A percentile compares a stretch with the other conserved stretches of the same genome.
Conservation (phyloP, 2,888 invertebrate species). For the Pilophorus perplexus region DNA sequence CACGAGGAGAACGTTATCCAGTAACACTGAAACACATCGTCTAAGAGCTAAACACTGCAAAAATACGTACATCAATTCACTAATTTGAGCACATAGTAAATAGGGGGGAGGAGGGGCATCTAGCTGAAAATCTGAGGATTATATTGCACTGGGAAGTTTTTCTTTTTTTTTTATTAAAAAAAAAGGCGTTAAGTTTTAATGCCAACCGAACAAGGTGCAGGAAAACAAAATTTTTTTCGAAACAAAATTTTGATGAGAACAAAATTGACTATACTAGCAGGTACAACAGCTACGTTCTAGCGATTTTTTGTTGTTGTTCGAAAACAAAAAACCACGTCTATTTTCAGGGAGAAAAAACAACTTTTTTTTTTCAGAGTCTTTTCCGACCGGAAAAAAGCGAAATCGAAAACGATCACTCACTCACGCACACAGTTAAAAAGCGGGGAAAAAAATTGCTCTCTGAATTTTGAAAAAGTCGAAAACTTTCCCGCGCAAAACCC, state of each 20-base stretch:
- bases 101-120: constrained; percentile 18
- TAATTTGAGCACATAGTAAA: constrained; percentile 35
- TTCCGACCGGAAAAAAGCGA: too few species aligned
- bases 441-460: too few species aligned
- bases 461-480: too few species aligned
- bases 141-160: constrained; percentile 33
- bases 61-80: constrained; percentile 37
- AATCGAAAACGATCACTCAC: too few species aligned
- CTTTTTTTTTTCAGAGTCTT: not conserved
- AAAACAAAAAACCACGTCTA: too few species aligned
- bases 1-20: constrained; percentile 6
- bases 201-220: not conserved
- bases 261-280: not conserved
- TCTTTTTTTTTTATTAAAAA: not conserved
- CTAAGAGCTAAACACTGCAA: constrained; percentile 33
- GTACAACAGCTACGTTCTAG: not conserved
- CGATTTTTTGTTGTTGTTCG: not conserved
- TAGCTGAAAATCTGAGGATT: constrained; percentile 29
- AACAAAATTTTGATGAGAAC: not conserved
- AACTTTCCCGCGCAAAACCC: too few species aligned
- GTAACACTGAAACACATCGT: constrained; percentile 11
- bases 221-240: not conserved
- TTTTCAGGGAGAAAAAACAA: too few species aligned
- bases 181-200: constrained; percentile 14
- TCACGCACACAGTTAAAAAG: too few species aligned